Conservation (phyloP, 1,140 invertebrate species). For the Goniozus legneri region DNA sequence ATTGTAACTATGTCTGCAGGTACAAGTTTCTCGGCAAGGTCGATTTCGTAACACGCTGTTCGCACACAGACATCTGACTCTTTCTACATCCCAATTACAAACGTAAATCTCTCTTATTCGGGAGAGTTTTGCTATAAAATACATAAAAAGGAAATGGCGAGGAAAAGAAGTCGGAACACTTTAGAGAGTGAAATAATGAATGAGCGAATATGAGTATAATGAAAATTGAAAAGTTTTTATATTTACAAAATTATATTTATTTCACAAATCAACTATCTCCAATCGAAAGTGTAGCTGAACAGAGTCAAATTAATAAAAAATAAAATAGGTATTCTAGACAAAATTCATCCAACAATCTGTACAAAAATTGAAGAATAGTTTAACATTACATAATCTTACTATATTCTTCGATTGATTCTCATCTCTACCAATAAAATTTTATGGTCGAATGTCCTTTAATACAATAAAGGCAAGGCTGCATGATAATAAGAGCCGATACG, state of each 20-base stretch:
- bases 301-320: no score
- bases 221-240: no score
- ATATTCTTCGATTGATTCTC: no score
- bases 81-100: constrained; percentile 6
- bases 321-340: no score
- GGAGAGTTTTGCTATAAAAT: constrained; percentile 1
- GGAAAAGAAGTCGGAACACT: background rate
- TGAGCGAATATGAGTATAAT: background rate
- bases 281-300: no score
- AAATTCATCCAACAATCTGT: no score
- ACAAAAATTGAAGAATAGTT: background rate
- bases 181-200: background rate
- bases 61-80: constrained; percentile 3
- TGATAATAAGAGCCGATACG: background rate
- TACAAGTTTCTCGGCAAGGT: constrained; percentile 10
- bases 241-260: no score
- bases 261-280: no score
- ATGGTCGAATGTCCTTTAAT: no score
- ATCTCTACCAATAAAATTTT: no score
- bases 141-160: constrained; percentile 5
- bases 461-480: constrained; percentile 1
- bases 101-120: background rate
- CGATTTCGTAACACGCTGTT: constrained; percentile 8
- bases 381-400: constrained; percentile 3
- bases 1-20: no score